Evolutionary conservation across 2,888 invertebrate species (phyloP).

Genomic region (Platycheirus albimanus): DNA sequence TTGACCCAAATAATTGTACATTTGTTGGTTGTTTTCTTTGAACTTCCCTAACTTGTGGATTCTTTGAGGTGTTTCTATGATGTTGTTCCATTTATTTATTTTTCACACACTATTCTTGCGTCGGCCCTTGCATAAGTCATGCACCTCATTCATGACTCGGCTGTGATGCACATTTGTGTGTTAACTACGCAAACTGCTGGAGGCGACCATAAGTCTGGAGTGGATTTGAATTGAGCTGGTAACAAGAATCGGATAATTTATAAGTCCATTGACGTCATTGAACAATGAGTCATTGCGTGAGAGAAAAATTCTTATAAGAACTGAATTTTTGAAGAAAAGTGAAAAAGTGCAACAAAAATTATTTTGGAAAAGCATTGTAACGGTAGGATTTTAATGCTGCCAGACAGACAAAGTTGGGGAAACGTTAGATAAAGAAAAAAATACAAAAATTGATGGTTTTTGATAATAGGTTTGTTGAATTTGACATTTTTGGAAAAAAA

Average conservation of each 20-base stretch:
- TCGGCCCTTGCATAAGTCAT: constrained; percentile 54
- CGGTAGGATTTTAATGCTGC: too few species aligned
- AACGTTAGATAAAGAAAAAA: too few species aligned
- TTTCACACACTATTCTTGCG: constrained; percentile 15
- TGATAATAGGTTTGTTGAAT: too few species aligned
- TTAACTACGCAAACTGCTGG: background rate
- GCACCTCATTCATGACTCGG: background rate
- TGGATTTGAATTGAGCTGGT: constrained; percentile 21
- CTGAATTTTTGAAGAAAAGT: background rate
- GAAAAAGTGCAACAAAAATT: too few species aligned
- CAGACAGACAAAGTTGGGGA: too few species aligned
- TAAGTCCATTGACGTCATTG: constrained; percentile 39
- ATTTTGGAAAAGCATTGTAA: too few species aligned
- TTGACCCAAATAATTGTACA: constrained; percentile 49
- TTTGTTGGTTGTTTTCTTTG: too few species aligned
- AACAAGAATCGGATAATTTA: constrained; percentile 12
- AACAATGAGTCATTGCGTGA: constrained; percentile 46
- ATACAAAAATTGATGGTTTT: too few species aligned
- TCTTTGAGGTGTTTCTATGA: background rate
- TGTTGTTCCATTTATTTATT: constrained; percentile 17
- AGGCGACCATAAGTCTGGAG: constrained; percentile 63
- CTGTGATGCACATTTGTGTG: background rate
- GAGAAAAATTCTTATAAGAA: background rate
- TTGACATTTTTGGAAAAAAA: too few species aligned
- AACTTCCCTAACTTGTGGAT: constrained; percentile 13